These are phyloP conservation scores for Rhineura floridana DNA, from an alignment of 2,113 vertebrate species.

Conservation along the genomic window DNA sequence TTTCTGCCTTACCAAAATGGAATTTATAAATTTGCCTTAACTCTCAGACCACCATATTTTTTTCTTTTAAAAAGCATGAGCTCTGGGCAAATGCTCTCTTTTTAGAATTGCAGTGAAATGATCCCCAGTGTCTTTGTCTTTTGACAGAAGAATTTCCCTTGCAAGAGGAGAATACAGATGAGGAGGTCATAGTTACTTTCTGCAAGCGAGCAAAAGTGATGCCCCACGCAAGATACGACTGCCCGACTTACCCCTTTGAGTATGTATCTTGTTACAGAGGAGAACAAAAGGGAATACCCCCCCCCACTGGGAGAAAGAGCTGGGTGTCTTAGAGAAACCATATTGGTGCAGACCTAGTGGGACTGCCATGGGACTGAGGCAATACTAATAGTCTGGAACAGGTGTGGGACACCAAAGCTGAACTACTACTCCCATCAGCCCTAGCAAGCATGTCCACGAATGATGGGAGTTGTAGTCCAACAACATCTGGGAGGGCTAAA, in stretches of 20 bases:
- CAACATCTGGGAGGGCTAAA: no score
- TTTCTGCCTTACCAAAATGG: fast-evolving
- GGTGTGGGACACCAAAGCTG: no score
- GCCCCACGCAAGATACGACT: constrained; percentile 63
- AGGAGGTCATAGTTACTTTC: constrained; percentile 63
- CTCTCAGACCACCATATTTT: background rate
- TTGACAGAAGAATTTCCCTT: constrained; percentile 28
- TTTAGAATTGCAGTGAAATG: background rate
- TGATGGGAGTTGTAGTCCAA: no score
- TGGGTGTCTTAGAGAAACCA: background rate
- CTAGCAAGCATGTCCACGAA: no score
- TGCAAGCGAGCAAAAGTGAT: constrained; percentile 57
- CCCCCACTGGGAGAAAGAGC: background rate
- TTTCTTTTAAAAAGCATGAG: background rate
- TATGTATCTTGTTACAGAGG: constrained; percentile 19
- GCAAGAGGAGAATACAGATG: constrained; percentile 35
- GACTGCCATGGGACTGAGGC: background rate
- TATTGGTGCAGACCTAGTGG: background rate
- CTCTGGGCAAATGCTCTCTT: background rate
- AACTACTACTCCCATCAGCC: no score
- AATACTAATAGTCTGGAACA: background rate
- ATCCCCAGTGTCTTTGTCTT: background rate
- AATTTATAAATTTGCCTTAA: fast-evolving
- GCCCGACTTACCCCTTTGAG: constrained; percentile 44
- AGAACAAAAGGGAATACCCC: fast-evolving